Base-by-base conservation (phyloP, 2,888 invertebrate species). In the Cremastobaeus sp. region DNA sequence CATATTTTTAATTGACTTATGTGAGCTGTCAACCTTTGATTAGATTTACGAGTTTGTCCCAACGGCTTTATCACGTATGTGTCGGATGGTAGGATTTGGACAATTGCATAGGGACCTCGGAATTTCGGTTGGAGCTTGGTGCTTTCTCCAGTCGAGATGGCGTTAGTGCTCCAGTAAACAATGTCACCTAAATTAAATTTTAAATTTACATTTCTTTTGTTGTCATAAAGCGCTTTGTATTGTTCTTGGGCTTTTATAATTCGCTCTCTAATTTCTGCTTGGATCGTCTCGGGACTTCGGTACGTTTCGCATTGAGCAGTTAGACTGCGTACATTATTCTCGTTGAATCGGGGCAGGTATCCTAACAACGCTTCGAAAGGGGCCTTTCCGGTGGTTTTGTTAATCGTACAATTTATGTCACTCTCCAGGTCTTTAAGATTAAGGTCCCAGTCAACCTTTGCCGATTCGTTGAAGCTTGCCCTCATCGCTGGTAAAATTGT, bases 281-380 rank as follows among this genome's bases (percentile, higher is more conserved):
- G 2, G 1, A 18, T 20, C 20, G 6, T n/a, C n/a, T 18, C 17
- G 2, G 6, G 41, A n/a, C 1, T 15, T 28, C 14, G 9, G 6
- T 1, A 3, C 12, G 4, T 28, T 34, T 55, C 48, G 28, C 32
- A 35, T 3, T 47, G 9, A 6, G 1, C 17, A 0, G 43, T 59
- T 25, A 25, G 8, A 9, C 39, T 37, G 1, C 50, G 30, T 9
- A 43, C 0, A 0, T 3, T 0, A 0, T 48, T 50, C 0, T 50
- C 57, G 3, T 34, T 15, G 21, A 37, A 64, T 9, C 70, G 15
- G 0, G 55, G 55, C 1, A 57, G 9, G 11, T 55, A 69, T 0
- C 60, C 60, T 2, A 21, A 52, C 2, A 69, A 11, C 0, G 32
- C 35, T 25, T 57, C 57, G 35, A 32, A 57, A 0, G 43, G 57